A percentile compares a stretch with the other conserved stretches of the same genome.
Evolutionary conservation across 2,797 vertebrate species (phyloP).

Genomic region (Okamejei kenojei): DNA sequence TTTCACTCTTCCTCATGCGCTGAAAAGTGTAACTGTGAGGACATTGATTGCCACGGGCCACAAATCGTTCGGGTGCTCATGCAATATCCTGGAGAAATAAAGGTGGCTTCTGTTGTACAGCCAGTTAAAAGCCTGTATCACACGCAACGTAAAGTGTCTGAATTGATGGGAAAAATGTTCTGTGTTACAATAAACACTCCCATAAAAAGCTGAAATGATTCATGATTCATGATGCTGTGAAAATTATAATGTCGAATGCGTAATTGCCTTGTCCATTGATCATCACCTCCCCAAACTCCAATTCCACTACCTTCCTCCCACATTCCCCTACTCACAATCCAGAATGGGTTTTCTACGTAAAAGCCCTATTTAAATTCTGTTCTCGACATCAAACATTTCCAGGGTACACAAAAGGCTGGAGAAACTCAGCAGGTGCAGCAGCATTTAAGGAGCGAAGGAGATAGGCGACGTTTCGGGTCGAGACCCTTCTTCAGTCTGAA

Average conservation of each 20-base stretch:
- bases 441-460: no score
- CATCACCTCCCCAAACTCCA: background rate
- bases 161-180: slow-evolving; percentile 10
- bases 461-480: no score
- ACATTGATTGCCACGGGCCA: background rate
- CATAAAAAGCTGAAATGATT: background rate
- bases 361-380: background rate
- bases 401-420: no score
- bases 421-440: no score
- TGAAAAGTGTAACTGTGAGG: slow-evolving; percentile 15
- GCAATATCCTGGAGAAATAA: slow-evolving; percentile 5
- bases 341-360: background rate
- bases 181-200: slow-evolving; percentile 2
- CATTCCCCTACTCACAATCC: background rate
- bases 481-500: no score
- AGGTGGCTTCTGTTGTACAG: background rate
- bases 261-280: background rate
- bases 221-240: background rate
- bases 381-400: background rate
- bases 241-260: background rate
- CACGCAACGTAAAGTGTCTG: background rate
- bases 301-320: background rate
- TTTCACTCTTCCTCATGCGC: slow-evolving; percentile 21
- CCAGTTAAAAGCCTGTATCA: background rate
- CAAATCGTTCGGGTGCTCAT: slow-evolving; percentile 7